These are phyloP conservation scores for Torymus auratus DNA, from an alignment of 2,888 invertebrate genomes.

Conservation along the genomic window DNA sequence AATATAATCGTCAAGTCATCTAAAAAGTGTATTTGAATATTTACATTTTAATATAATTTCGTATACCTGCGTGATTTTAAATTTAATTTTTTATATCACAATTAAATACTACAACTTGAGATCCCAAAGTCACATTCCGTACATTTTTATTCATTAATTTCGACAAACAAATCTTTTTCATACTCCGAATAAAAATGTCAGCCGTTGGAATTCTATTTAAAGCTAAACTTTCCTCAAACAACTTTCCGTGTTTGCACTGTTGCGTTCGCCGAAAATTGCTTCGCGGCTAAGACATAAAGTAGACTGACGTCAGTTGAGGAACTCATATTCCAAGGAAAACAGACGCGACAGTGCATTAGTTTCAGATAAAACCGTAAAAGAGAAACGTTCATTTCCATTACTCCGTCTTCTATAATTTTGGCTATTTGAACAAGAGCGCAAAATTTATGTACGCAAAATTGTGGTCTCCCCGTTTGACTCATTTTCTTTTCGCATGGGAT, in stretches of 20 bases:
- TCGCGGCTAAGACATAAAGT: neutral
- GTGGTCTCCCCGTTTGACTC: no score
- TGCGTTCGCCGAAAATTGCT: neutral
- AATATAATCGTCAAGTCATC: no score
- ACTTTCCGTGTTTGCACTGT: neutral
- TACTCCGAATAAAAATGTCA: no score
- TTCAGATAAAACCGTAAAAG: neutral
- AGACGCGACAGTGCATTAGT: neutral
- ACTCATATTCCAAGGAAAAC: neutral
- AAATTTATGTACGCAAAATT: neutral
- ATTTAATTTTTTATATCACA: no score
- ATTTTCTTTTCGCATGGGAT: no score
- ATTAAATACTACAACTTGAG: no score
- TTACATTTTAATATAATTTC: no score
- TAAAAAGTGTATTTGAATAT: no score
- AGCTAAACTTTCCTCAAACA: neutral
- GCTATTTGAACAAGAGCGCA: neutral
- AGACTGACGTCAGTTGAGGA: constrained; percentile 1
- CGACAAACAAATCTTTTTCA: neutral
- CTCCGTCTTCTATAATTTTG: neutral
- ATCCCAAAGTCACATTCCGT: no score
- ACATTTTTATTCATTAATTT: no score
- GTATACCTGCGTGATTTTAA: no score
- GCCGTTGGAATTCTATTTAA: neutral
- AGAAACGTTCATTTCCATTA: neutral